Evolutionary conservation across 2,888 invertebrate genomes (phyloP).

Genomic region (Clunio marinus): DNA sequence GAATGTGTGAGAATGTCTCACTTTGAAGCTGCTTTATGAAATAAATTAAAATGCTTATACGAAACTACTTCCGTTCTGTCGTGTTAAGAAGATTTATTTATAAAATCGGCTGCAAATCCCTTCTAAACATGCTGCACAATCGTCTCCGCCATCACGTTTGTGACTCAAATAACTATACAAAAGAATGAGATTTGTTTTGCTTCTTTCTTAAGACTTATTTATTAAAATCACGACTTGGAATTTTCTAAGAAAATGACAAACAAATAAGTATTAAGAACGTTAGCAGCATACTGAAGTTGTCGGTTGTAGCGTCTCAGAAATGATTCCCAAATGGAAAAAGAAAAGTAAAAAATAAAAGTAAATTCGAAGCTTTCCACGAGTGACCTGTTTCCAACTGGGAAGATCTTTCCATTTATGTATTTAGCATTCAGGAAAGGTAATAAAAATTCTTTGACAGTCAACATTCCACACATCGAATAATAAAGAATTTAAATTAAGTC

Average conservation of each 20-base stretch:
- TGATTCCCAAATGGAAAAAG: not conserved
- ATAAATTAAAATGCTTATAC: not conserved
- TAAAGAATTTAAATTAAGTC: constrained; percentile 8
- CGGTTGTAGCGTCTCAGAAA: not conserved
- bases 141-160: no score
- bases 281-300: not conserved
- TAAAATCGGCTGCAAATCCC: not conserved
- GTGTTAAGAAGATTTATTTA: not conserved
- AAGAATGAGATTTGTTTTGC: not conserved
- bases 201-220: not conserved
- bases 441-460: constrained; percentile 28
- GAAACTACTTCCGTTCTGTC: constrained; percentile 1
- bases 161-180: not conserved
- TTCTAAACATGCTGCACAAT: not conserved
- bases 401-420: not conserved
- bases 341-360: no score
- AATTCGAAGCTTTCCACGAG: not conserved
- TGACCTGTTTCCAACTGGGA: no score
- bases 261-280: not conserved
- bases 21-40: not conserved
- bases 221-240: not conserved
- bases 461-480: not conserved
- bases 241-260: not conserved
- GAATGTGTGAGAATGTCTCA: constrained; percentile 15
- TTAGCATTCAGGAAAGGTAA: constrained; percentile 21